phyloP scores from a whole-genome alignment of 2,797 vertebrate genomes.

The Nyctibius grandis region DNA sequence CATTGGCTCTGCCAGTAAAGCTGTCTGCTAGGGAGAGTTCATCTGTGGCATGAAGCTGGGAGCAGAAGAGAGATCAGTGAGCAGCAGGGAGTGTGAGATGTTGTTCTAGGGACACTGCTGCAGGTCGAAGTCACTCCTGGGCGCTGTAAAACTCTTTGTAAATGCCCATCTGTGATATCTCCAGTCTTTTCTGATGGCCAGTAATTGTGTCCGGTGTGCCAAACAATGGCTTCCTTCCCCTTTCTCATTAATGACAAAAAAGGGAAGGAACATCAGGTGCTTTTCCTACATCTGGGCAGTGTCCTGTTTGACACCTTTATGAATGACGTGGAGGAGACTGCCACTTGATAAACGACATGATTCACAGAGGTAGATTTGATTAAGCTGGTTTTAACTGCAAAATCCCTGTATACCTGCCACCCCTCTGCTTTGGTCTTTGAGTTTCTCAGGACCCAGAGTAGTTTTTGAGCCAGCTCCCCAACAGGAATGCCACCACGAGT shows the following conservation, averaged over 20 bases:
- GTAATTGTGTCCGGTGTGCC: not conserved
- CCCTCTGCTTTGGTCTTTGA: not conserved
- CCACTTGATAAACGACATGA: not conserved
- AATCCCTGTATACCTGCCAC: not conserved
- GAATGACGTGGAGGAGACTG: not conserved
- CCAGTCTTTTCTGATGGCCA: not conserved
- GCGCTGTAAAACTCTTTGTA: not conserved
- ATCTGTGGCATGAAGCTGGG: not conserved
- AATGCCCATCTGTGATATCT: not conserved
- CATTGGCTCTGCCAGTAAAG: not conserved
- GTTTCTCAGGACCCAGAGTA: not conserved
- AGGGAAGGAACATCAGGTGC: not conserved
- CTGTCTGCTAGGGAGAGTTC: not conserved
- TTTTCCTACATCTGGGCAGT: not conserved
- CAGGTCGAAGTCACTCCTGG: fast-evolving
- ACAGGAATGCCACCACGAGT: not conserved
- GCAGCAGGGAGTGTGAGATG: fast-evolving
- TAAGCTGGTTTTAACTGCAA: not conserved
- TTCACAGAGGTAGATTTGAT: not conserved
- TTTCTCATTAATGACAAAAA: not conserved
- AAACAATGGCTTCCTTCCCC: not conserved
- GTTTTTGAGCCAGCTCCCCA: not conserved
- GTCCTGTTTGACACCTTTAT: not conserved
- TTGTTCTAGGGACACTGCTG: not conserved
- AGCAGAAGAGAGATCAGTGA: not conserved